Evolutionary conservation across 2,113 vertebrate genomes (phyloP).

Genomic region (Pomatostomus ruficeps): DNA sequence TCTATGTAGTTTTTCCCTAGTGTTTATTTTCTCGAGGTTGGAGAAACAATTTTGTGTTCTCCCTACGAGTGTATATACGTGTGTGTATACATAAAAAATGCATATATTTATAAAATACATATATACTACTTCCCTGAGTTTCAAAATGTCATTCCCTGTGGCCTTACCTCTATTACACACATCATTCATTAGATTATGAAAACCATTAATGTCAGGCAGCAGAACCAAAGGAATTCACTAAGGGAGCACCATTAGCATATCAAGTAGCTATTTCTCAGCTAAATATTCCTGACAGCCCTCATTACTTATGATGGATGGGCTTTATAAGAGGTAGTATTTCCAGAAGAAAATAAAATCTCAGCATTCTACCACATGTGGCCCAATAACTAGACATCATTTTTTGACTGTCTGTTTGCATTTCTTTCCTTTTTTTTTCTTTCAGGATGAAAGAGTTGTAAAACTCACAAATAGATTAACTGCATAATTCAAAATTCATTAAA

Average conservation of each 20-base stretch:
- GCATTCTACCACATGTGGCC: slow-evolving; percentile 51
- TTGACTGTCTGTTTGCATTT: slow-evolving; percentile 58
- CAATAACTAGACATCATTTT: slow-evolving; percentile 58
- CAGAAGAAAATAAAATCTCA: slow-evolving; percentile 75
- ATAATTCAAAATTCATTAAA: slow-evolving; percentile 69
- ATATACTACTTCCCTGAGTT: slow-evolving; percentile 23
- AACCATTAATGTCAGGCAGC: slow-evolving; percentile 90
- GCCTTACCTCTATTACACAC: slow-evolving; percentile 80
- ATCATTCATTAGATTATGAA: slow-evolving; percentile 94
- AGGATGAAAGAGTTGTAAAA: slow-evolving; percentile 56
- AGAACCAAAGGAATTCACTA: slow-evolving; percentile 87
- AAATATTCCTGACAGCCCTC: slow-evolving; percentile 89
- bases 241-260: slow-evolving; percentile 85
- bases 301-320: slow-evolving; percentile 87
- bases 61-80: neutral
- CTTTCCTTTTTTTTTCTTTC: slow-evolving; percentile 35
- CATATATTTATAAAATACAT: slow-evolving; percentile 37
- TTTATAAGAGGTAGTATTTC: slow-evolving; percentile 84
- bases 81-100: neutral
- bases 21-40: neutral
- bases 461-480: slow-evolving; percentile 67
- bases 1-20: neutral
- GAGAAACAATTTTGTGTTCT: slow-evolving; percentile 1
- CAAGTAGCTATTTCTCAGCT: slow-evolving; percentile 85
- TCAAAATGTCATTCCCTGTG: slow-evolving; percentile 70